Evolutionary conservation across 1,140 invertebrate species (phyloP).

Genomic region (Bombus polaris): DNA sequence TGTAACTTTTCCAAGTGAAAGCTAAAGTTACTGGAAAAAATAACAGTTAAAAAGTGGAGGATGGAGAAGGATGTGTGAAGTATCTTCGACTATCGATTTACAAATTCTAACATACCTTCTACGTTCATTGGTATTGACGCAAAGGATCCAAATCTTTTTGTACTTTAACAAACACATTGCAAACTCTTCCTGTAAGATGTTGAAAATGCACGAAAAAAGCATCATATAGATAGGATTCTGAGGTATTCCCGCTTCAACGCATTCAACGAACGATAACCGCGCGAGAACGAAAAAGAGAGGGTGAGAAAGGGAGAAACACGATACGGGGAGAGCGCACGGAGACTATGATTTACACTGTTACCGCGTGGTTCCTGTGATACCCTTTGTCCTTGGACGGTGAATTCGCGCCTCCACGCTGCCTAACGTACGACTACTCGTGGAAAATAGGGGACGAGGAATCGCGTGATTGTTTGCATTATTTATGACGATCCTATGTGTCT

Average conservation of each 20-base stretch:
- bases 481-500: slow-evolving; percentile 66
- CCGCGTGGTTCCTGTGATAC: slow-evolving; percentile 54
- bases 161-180: too few relatives aligned
- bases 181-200: neutral
- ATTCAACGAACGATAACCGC: slow-evolving; percentile 11
- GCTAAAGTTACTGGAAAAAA: too few relatives aligned
- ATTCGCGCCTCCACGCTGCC: slow-evolving; percentile 67
- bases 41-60: too few relatives aligned
- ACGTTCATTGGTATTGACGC: too few relatives aligned
- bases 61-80: too few relatives aligned
- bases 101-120: too few relatives aligned
- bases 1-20: too few relatives aligned
- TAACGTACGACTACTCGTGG: slow-evolving; percentile 39
- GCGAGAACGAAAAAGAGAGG: slow-evolving; percentile 33
- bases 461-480: slow-evolving; percentile 78
- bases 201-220: neutral
- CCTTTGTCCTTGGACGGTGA: slow-evolving; percentile 76
- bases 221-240: neutral
- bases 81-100: too few relatives aligned
- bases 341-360: slow-evolving; percentile 73
- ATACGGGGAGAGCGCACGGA: slow-evolving; percentile 55
- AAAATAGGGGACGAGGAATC: slow-evolving; percentile 39
- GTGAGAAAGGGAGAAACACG: slow-evolving; percentile 43
- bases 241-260: neutral
- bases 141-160: too few relatives aligned